Evolutionary conservation across 2,888 invertebrate species (phyloP).

Genomic region (Melolontha melolontha): DNA sequence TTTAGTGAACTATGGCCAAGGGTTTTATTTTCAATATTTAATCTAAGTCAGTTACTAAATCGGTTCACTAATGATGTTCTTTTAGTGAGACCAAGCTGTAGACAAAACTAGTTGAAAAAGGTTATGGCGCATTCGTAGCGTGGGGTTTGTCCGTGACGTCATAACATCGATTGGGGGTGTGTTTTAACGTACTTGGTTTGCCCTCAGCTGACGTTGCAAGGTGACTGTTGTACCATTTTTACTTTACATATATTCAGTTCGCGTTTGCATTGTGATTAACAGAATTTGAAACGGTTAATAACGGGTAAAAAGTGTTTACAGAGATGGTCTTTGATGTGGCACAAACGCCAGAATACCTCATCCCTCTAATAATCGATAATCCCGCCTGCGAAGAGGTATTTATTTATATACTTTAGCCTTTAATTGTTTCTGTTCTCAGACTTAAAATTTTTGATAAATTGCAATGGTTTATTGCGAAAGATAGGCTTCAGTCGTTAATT

Average conservation of each 20-base stretch:
- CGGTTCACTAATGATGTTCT: too few relatives aligned
- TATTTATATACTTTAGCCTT: too few relatives aligned
- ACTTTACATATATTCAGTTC: too few relatives aligned
- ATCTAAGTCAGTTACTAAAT: too few relatives aligned
- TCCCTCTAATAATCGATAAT: neutral
- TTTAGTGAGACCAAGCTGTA: neutral
- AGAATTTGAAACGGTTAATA: too few relatives aligned
- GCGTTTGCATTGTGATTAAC: too few relatives aligned
- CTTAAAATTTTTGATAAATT: too few relatives aligned
- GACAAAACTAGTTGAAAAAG: neutral
- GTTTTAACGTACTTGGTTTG: constrained; percentile 30
- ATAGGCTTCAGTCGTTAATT: too few relatives aligned
- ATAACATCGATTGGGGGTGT: constrained; percentile 41
- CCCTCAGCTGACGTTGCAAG: constrained; percentile 24
- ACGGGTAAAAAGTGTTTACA: neutral
- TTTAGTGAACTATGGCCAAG: too few relatives aligned
- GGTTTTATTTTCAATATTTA: too few relatives aligned
- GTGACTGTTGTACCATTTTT: constrained; percentile 3
- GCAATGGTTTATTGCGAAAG: too few relatives aligned
- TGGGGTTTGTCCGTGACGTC: constrained; percentile 44
- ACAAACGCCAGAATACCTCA: constrained; percentile 2
- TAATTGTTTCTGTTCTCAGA: too few relatives aligned
- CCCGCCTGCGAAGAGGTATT: constrained; percentile 6
- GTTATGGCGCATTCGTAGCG: neutral
- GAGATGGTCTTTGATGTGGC: constrained; percentile 15